phyloP scores from a whole-genome alignment of 1,140 invertebrate species.

The Galendromus occidentalis region DNA sequence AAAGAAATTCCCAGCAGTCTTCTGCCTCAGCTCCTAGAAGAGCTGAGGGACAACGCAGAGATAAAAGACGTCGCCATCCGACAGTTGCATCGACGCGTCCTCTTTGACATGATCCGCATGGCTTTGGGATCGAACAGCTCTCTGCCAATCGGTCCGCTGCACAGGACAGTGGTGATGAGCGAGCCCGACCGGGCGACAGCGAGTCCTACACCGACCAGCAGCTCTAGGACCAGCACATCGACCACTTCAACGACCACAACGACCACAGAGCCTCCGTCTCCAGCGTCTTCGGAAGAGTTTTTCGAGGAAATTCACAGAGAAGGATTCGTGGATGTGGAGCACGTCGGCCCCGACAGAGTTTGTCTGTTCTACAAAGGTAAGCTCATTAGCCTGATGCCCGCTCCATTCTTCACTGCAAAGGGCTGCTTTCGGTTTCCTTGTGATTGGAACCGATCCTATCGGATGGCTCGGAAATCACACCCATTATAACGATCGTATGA shows the following conservation, averaged over 20 bases:
- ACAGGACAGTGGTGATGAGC: background rate
- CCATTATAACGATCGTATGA: too few species aligned
- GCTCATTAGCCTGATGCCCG: background rate
- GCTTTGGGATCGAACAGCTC: background rate
- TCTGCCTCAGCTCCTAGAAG: background rate
- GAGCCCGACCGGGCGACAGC: background rate
- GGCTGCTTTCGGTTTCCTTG: too few species aligned
- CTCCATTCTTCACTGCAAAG: too few species aligned
- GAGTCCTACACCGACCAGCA: background rate
- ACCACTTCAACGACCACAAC: background rate
- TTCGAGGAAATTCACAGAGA: conserved; percentile 4
- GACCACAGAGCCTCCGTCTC: background rate
- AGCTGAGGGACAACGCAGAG: background rate
- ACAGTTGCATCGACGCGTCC: background rate
- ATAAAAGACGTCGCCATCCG: background rate
- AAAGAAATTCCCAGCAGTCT: background rate
- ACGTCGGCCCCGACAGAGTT: background rate
- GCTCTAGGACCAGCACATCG: background rate
- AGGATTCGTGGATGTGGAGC: background rate
- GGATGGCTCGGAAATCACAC: too few species aligned
- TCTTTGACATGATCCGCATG: conserved; percentile 6
- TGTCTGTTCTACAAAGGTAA: conserved; percentile 1
- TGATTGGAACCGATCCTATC: too few species aligned
- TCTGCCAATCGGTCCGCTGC: background rate
- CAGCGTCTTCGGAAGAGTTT: background rate